These are phyloP conservation scores for Melanerpes aurifrons DNA, from an alignment of 2,113 vertebrate genomes.

Conservation along the genomic window DNA sequence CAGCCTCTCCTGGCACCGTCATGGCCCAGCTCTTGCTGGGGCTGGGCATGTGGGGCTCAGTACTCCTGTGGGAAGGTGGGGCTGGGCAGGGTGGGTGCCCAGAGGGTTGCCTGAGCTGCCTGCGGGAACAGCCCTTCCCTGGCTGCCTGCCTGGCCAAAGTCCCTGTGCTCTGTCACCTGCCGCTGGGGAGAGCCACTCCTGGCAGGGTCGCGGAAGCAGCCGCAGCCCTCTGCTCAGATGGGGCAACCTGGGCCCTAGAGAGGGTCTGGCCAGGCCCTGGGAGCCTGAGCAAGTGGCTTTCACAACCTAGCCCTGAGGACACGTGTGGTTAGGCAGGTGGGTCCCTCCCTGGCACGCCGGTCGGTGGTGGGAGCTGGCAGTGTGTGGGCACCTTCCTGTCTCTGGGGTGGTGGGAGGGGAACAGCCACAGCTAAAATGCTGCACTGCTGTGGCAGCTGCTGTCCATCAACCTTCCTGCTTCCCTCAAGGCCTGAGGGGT, in stretches of 20 bases:
- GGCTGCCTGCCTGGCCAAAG: neutral
- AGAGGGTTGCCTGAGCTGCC: neutral
- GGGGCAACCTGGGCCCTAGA: fast-evolving
- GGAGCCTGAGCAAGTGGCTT: neutral
- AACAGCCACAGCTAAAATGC: neutral
- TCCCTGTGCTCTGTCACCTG: neutral
- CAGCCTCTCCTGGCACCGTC: neutral
- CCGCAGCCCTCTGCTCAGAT: fast-evolving
- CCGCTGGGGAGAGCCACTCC: neutral
- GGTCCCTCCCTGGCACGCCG: neutral
- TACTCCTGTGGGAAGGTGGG: neutral
- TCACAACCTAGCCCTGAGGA: fast-evolving
- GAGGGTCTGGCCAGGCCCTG: too few relatives aligned
- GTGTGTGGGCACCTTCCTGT: fast-evolving
- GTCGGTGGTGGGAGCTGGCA: neutral
- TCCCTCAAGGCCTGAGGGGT: fast-evolving
- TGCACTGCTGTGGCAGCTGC: fast-evolving
- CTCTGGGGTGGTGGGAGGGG: neutral
- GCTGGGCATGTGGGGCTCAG: neutral
- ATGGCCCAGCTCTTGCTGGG: neutral
- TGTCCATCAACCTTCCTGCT: neutral
- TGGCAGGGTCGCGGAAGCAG: fast-evolving
- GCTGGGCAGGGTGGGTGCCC: fast-evolving
- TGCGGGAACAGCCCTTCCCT: fast-evolving
- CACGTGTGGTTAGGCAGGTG: fast-evolving